Evolutionary conservation across 2,797 vertebrate species (phyloP), one percentile per base, ranked within the genome.

Genomic region (Nyctibius grandis): DNA sequence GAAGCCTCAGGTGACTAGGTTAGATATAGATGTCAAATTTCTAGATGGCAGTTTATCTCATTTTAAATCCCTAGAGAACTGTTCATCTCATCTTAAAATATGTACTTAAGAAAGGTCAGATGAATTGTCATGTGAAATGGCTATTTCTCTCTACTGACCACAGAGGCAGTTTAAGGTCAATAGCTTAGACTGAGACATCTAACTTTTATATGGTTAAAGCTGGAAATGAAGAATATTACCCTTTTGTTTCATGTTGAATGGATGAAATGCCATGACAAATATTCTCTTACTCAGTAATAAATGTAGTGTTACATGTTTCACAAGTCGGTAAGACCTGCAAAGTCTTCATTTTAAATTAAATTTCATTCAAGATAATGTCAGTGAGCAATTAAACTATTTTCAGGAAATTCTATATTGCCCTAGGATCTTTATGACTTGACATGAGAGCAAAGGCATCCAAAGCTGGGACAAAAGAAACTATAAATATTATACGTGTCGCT

Each of bases 1-100:
- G 29, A 95, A 94, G 48, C 70, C 88, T 91, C 51, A 1, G 8
- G 77, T 96, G 86, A 94, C 96, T 93, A 94, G 67, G 69, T 92
- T 95, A 96, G 96, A 92, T 89, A 88, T 8, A 94, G 95, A 97
- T 87, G 96, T 92, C 84, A 93, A 13, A 93, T 95, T 93, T 87
- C 80, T 87, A 67, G 70, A 80, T 87, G 84, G 72, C 84, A 91
- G 44, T 93, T 97, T 91, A 95, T 96, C 63, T 93, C 44, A 85
- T 94, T 96, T 92, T 85, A 79, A 89, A 74, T 85, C 94, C 84
- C 93, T 79, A 16, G 88, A 87, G 86, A 74, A 92, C 77, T 60
- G 45, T 85, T 95, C 63, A 56, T 87, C 77, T 95, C 77, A 21
- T 95, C 77, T 87, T 92, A 89, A 95, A 92, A 94, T 87, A 82